Evolutionary conservation across 2,797 vertebrate genomes (phyloP).

Genomic region (Phoebastria nigripes): DNA sequence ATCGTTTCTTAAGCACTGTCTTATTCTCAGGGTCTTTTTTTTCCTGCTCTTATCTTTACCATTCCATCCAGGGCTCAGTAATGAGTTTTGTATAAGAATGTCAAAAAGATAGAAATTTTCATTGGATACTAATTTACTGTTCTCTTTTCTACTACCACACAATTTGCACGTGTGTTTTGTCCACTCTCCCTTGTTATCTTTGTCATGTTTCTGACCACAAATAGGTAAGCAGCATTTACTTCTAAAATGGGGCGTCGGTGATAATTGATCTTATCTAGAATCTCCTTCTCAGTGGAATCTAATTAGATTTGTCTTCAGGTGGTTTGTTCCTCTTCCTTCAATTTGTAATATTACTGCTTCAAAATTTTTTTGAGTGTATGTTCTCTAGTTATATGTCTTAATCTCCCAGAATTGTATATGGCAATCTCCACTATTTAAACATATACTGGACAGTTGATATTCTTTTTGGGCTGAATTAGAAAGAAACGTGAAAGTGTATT

Average conservation of each 20-base stretch:
- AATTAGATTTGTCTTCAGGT: background rate
- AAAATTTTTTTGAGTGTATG: background rate
- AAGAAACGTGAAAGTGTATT: background rate
- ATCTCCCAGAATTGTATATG: background rate
- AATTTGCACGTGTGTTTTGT: background rate
- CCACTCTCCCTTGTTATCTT: background rate
- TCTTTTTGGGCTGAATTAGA: background rate
- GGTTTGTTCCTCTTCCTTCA: background rate
- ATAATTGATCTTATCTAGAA: constrained; percentile 5
- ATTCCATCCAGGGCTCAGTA: background rate
- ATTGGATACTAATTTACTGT: background rate
- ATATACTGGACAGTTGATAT: background rate
- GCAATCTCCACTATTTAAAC: background rate
- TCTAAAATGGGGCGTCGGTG: background rate
- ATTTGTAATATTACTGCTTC: background rate
- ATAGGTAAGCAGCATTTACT: background rate
- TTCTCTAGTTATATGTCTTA: background rate
- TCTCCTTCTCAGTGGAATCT: background rate
- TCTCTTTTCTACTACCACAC: background rate
- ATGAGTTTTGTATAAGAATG: background rate
- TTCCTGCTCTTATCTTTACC: background rate
- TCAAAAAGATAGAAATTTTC: background rate
- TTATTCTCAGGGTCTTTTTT: background rate
- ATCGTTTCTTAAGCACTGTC: background rate
- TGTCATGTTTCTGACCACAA: background rate